Evolutionary conservation across 1,140 invertebrate genomes (phyloP), one percentile per base, ranked within the genome.

Genomic region (Drosophila aff.): DNA sequence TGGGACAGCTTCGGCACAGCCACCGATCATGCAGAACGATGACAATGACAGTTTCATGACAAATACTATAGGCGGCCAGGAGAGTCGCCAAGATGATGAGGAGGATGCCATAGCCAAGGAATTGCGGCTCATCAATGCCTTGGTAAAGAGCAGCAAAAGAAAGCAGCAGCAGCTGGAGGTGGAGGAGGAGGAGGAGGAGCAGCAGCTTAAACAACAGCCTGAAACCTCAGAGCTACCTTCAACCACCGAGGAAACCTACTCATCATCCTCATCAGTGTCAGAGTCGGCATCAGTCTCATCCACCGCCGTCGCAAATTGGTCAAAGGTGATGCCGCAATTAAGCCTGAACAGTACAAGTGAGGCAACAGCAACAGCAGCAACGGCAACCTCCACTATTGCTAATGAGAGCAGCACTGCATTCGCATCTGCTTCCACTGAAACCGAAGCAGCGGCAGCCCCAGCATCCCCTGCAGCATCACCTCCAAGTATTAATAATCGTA

Each of bases 51-150:
- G 86, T 81, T 79, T 82, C 79, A 92, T 87, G 77, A 81, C 79
- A 77, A 90, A 84, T 49, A 80, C 80, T 66, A 92, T 87, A 52
- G 81, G 44, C 8, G 67, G 69, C 40, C 57, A 79, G 47, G 36
- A 55, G 21, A 40, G 1, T 0, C 33, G 6, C 4, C 15, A 23
- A 0, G 75, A 23, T 3, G 76, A 62, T 36, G 71, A 71, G n/a
- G 72, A 62, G 31, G 41, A 59, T 55, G 41, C n/a, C 16, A 41
- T 28, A 18, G 52, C 38, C 69, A 78, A 91, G 74, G 91, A 90
- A 73, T 66, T 92, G 79, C 79, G 82, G 53, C 82, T 91, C 65
- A 92, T 92, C 75, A 92, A 92, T 72, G 87, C 91, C 61, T 63
- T 92, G 84, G 91, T 92, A 41, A 92, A 92, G 65, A 75, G 71